Evolutionary conservation across 2,888 invertebrate genomes (phyloP), one percentile per base, ranked within the genome.

Genomic region (Lathronympha strigana): DNA sequence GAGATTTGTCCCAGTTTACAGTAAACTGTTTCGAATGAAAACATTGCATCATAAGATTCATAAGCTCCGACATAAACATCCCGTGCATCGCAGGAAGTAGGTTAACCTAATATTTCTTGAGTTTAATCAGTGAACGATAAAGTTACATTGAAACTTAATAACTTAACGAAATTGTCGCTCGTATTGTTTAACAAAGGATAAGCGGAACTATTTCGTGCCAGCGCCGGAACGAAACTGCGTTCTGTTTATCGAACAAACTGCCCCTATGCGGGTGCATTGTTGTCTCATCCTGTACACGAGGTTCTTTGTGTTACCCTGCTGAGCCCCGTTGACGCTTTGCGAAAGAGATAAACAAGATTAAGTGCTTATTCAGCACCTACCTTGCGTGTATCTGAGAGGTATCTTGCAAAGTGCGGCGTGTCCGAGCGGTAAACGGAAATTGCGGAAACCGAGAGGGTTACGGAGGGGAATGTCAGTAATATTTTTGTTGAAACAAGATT

Each of bases 221-320:
- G 53, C 45, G 55, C 70, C 73, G 72, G 73, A 73, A 73, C 70
- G 64, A 72, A 67, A 72, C 72, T 73, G 74, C 70, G 72, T 72
- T 71, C 77, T 80, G 75, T 81, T 82, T 80, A 76, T 71, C 71
- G 72, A 80, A 79, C 78, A 75, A 74, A 72, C 73, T 73, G 76
- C 76, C 76, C 73, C 75, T 72, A 88, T 90, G 86, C 86, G 86
- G 87, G 87, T 69, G 75, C 76, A 86, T 85, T 88, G 85, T 86
- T 77, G 72, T 79, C 76, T 75, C 78, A 73, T 82, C 78, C 79
- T 75, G 77, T 73, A 71, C 70, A 69, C 69, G 62, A 68, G 64
- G 68, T 73, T 79, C 77, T 80, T 81, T 82, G 76, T 82, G 69
- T 64, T 72, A 72, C 70, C 72, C 69, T 73, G 72, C 74, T 73